Evolutionary conservation across 2,888 invertebrate genomes (phyloP), one percentile per base, ranked within the genome.

Genomic region (Heliothis peltigera): DNA sequence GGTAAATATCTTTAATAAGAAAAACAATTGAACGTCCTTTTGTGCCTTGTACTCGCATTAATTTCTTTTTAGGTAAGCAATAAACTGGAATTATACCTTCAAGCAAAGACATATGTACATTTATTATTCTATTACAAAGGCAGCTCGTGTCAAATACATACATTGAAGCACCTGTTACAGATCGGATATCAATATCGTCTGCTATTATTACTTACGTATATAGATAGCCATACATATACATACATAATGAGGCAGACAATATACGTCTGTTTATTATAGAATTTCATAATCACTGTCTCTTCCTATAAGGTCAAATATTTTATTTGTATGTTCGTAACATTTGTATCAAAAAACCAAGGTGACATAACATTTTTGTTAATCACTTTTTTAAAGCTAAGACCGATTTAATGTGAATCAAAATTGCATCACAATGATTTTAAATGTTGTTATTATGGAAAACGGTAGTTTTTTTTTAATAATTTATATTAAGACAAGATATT

Each of bases 151-250:
- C 69, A 64, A 62, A 68, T 43, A 28, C 8, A 10, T 28, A 53
- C 55, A 64, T 21, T n/a, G 22, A 6, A 53, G 21, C 77, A 79
- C 80, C 80, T 79, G 80, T 35, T 52, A 3, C 3, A 53, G 42
- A 58, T 77, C 77, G 28, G 39, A 22, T 77, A 22, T 51, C 66
- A 47, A 15, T 58, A 48, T 22, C 32, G 32, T 17, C 17, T 68
- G 58, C 22, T 2, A 15, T n/a, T 43, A 25, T n/a, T n/a, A n/a
- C n/a, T n/a, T n/a, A n/a, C n/a, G n/a, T n/a, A n/a, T n/a, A n/a
- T n/a, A n/a, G n/a, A n/a, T n/a, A n/a, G n/a, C n/a, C n/a, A n/a
- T n/a, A n/a, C n/a, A n/a, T n/a, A n/a, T n/a, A n/a, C n/a, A n/a
- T n/a, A n/a, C n/a, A n/a, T n/a, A n/a, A n/a, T n/a, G n/a, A n/a